Base-by-base conservation (phyloP, 2,113 vertebrate genomes). In the Chitala chitala region DNA sequence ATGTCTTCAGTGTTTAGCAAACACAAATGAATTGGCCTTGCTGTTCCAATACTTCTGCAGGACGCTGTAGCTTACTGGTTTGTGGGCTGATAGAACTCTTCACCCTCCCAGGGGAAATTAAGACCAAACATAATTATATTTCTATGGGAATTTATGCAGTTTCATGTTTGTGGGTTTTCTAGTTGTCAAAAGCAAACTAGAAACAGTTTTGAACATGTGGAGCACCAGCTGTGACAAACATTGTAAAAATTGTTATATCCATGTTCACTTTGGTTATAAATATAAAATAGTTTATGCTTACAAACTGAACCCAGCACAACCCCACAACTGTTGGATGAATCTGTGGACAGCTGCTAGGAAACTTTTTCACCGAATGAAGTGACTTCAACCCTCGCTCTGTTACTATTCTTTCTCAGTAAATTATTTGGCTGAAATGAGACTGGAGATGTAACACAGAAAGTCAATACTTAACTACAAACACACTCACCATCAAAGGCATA, bases 141-240 rank as follows among this genome's bases (percentile, higher is more conserved):
- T 20, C 59, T 33, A 31, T 63, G 59, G 59, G 31, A 63, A 33
- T 63, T 63, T 63, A 20, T 63, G 58, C 31, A 63, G 38, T 63
- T 63, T 46, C 44, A 46, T 6, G 12, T 6, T 46, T 46, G 44
- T 46, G 5, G 17, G 29, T 38, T 63, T 63, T 63, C 59, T 63
- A 33, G 17, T 63, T 33, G n/a, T 5, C 29, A 63, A 36, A 38
- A 20, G 38, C 31, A 63, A 38, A 63, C 33, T 20, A n/a, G n/a
- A n/a, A n/a, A n/a, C n/a, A n/a, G n/a, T n/a, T n/a, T n/a, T n/a
- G n/a, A n/a, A n/a, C n/a, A n/a, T n/a, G n/a, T n/a, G n/a, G n/a
- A n/a, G n/a, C n/a, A n/a, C n/a, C n/a, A n/a, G n/a, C n/a, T n/a
- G n/a, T 63, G 38, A 63, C 4, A 63, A 38, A 7, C 59, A 38